Conservation (phyloP, 2,797 vertebrate genomes). For the Choloepus didactylus region DNA sequence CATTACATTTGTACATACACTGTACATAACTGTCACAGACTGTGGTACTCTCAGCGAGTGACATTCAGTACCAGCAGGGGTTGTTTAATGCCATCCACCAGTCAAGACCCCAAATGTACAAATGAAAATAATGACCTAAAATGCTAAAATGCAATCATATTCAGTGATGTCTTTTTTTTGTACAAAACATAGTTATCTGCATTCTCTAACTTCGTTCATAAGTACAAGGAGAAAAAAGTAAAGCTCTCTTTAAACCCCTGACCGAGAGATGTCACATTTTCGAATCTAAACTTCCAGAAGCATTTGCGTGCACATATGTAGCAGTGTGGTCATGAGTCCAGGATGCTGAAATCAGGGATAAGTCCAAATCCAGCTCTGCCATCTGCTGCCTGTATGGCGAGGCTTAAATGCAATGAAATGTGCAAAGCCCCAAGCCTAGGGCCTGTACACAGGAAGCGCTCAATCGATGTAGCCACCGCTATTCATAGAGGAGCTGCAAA, state of each 20-base stretch:
- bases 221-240: neutral
- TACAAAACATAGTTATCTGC: neutral
- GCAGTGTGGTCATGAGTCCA: neutral
- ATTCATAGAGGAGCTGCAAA: neutral
- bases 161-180: neutral
- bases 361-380: neutral
- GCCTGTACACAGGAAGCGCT: neutral
- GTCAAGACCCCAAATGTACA: neutral
- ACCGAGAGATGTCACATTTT: neutral
- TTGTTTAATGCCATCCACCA: neutral
- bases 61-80: neutral
- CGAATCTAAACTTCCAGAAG: neutral
- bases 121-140: neutral
- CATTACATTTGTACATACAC: neutral
- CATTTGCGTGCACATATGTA: neutral
- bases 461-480: neutral
- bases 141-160: neutral
- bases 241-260: neutral
- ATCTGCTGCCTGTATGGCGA: neutral
- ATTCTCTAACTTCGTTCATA: conserved; percentile 5
- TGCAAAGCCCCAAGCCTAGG: neutral
- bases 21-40: neutral
- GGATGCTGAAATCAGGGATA: neutral
- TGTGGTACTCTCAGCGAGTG: neutral
- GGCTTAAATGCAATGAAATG: neutral